Evolutionary conservation across 1,140 invertebrate genomes (phyloP).

Genomic region (Drosophila neocordata): DNA sequence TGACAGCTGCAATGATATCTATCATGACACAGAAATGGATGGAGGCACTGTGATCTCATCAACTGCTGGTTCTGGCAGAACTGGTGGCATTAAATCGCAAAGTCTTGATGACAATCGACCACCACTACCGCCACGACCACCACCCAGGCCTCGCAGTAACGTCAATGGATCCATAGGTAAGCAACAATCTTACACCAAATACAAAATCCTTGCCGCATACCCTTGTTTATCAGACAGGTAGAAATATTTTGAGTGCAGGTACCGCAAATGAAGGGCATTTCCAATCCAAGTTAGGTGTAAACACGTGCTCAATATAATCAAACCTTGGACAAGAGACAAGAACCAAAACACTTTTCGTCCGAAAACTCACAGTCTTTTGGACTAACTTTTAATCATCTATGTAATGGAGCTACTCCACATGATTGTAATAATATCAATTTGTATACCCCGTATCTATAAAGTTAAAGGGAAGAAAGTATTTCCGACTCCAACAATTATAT

Average conservation of each 20-base stretch:
- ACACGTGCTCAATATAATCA: too few species aligned
- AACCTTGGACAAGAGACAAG: background rate
- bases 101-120: conserved; percentile 73
- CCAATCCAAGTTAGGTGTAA: too few species aligned
- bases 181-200: conserved; percentile 7
- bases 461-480: too few species aligned
- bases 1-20: conserved; percentile 65
- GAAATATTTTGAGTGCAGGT: background rate
- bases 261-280: background rate
- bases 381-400: background rate
- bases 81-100: conserved; percentile 39
- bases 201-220: too few species aligned
- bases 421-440: too few species aligned
- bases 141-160: conserved; percentile 66
- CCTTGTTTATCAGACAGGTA: background rate
- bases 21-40: conserved; percentile 70
- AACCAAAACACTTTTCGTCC: too few species aligned
- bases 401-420: too few species aligned
- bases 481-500: too few species aligned
- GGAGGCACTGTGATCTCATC: conserved; percentile 41
- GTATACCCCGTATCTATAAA: too few species aligned
- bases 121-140: conserved; percentile 78
- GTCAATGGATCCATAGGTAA: conserved; percentile 68
- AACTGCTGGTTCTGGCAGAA: conserved; percentile 33
- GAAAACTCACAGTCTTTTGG: too few species aligned